Percentiles rank a stretch among this genome's conserved stretches.
These are phyloP conservation scores for Thysanoteuthis rhombus DNA, from an alignment of 2,888 invertebrate genomes.

Conservation along the genomic window DNA sequence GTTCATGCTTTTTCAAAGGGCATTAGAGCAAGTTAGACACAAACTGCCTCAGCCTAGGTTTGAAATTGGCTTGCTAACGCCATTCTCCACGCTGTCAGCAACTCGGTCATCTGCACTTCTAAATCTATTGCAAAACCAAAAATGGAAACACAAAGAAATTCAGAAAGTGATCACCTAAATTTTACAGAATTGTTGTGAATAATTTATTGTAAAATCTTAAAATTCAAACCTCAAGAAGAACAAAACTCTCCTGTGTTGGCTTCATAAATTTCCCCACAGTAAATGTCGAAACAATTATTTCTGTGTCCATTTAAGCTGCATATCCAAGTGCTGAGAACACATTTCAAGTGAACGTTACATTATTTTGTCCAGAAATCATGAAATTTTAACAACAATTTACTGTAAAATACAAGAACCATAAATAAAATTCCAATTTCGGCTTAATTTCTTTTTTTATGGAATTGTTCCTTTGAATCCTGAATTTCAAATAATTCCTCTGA, in stretches of 20 bases:
- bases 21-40: no score
- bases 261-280: not conserved
- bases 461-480: not conserved
- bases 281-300: not conserved
- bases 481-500: not conserved
- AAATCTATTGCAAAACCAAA: no score
- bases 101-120: no score
- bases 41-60: no score
- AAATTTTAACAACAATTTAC: not conserved
- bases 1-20: no score
- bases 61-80: no score
- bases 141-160: no score
- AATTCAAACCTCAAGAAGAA: not conserved
- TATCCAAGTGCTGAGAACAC: not conserved
- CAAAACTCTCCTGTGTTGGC: not conserved
- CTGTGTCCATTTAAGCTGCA: not conserved
- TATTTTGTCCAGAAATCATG: slow-evolving; percentile 12
- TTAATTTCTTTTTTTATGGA: not conserved
- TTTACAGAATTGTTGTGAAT: not conserved
- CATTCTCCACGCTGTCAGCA: no score
- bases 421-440: not conserved
- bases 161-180: no score
- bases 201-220: not conserved
- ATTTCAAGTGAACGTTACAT: not conserved
- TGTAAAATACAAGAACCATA: not conserved